phyloP scores from a whole-genome alignment of 1,140 invertebrate species.

The Saccostrea echinata region DNA sequence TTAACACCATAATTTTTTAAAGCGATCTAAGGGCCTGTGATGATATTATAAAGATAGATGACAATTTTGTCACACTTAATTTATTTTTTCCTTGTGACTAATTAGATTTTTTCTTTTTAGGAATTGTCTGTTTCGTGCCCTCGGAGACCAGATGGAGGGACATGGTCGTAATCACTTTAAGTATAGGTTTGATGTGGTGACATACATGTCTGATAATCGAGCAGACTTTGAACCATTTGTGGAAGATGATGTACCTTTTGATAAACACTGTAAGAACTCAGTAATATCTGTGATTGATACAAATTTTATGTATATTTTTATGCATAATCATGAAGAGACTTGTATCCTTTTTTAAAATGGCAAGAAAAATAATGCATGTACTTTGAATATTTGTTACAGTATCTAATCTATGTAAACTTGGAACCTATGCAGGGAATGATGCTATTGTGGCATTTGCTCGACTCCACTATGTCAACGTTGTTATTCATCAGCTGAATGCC shows the following conservation, averaged over 20 bases:
- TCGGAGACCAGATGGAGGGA: conserved; percentile 82
- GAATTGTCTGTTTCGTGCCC: conserved; percentile 82
- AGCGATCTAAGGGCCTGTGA: no score
- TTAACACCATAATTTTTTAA: no score
- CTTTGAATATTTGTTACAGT: conserved; percentile 75
- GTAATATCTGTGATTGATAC: conserved; percentile 5
- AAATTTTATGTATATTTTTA: not conserved
- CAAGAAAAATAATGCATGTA: not conserved
- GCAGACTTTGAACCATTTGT: conserved; percentile 83
- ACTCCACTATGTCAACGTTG: conserved; percentile 80
- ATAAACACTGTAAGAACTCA: conserved; percentile 79
- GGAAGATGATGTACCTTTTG: conserved; percentile 82
- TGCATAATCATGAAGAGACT: no score
- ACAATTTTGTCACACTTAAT: not conserved
- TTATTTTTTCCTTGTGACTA: not conserved
- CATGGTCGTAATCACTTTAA: conserved; percentile 80
- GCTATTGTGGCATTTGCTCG: conserved; percentile 83
- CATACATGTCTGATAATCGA: conserved; percentile 81
- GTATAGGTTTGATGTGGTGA: conserved; percentile 80
- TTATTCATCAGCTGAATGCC: conserved; percentile 82
- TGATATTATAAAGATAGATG: no score
- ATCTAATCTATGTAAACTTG: conserved; percentile 78
- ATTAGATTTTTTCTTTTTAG: conserved; percentile 68
- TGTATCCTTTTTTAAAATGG: no score
- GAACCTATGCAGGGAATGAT: conserved; percentile 83